Evolutionary conservation across 37 sponge, comb jelly and placozoan species (phyloP), one percentile per base, ranked within the genome.

Genomic region (Geodia barretti): DNA sequence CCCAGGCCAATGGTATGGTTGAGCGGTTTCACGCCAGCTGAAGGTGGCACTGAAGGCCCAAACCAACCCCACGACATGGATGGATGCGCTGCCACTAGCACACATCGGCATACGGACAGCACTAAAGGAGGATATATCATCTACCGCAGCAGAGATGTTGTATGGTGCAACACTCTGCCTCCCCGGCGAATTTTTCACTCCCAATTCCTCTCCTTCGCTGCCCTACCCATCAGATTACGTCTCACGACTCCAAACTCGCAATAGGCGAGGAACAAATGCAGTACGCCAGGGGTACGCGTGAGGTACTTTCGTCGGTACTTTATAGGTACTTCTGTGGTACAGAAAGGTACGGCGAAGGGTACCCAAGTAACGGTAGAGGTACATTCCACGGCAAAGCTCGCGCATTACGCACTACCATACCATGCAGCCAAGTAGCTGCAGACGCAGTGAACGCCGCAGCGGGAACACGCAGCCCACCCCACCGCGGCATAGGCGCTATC

Each of bases 91-190:
- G 26, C 87, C 92, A 42, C 71, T 86, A 0, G 64, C 83, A 23
- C 83, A 86, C 31, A 87, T 91, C 7, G 92, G 92, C 28, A 76
- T 87, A 25, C 77, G 88, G 26, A 74, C 92, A 39, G 70, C 88
- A 19, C 66, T 86, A 54, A 86, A 87, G 67, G 80, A 79, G 40
- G 92, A 91, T 68, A 42, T 87, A 9, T 24, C 23, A 26, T 79
- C 75, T 28, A 92, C 81, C 20, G 64, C 84, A 23, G 84, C 92
- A 30, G 92, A 91, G 84, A 74, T 91, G 80, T 76, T 83, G 2
- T 91, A 86, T 74, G 87, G 87, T 66, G 87, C 88, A 2, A 87
- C 92, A 19, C 71, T 91, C 20, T 75, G 84, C 11, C 84, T 87
- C 39, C 92, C 92, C 2, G 88, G 92, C 43, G 84, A 79, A 78